phyloP scores from a whole-genome alignment of 2,888 invertebrate genomes.

The Dorcus parallelipipedus region DNA sequence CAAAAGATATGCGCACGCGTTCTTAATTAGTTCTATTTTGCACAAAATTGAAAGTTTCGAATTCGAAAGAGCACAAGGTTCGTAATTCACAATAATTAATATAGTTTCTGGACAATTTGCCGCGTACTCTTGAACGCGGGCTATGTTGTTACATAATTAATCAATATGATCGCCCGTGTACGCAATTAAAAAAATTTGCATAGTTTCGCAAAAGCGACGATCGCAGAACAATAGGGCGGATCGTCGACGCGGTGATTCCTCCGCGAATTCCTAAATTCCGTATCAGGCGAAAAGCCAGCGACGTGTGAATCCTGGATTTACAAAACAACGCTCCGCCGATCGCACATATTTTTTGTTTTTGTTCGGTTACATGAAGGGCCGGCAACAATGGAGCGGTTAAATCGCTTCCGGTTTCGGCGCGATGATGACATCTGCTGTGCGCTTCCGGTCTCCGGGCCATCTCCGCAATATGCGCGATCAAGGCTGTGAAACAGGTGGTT shows the following conservation, averaged over 20 bases:
- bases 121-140: not conserved
- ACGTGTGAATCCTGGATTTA: constrained; percentile 35
- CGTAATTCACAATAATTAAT: no score
- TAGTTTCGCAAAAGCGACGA: constrained; percentile 14
- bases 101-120: not conserved
- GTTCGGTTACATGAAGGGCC: not conserved
- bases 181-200: constrained; percentile 18
- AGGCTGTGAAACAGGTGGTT: not conserved
- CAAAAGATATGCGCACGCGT: no score
- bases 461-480: not conserved
- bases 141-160: no score
- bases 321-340: constrained; percentile 25
- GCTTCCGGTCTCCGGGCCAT: constrained; percentile 12
- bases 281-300: constrained; percentile 32
- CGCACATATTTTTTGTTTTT: constrained; percentile 17
- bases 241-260: constrained; percentile 4
- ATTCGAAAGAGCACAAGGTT: no score
- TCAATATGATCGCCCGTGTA: not conserved
- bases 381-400: constrained; percentile 13
- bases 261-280: constrained; percentile 28
- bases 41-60: no score
- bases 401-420: constrained; percentile 12
- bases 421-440: constrained; percentile 11
- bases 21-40: no score
- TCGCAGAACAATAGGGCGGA: constrained; percentile 14